phyloP scores from a whole-genome alignment of 2,888 invertebrate species.

The Nycteola revayana region DNA sequence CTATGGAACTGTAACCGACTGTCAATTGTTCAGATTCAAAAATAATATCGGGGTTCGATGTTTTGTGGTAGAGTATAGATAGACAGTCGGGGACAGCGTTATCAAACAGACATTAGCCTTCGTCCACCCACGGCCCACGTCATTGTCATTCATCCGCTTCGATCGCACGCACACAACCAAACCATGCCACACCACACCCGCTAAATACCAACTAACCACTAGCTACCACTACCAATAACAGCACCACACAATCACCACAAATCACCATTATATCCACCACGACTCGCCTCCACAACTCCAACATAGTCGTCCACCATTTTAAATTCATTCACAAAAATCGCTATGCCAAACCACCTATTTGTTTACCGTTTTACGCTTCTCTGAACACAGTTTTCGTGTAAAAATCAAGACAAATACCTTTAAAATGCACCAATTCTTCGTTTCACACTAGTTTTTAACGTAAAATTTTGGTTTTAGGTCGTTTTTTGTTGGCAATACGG shows the following conservation, averaged over 20 bases:
- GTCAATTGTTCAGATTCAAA: slow-evolving; percentile 52
- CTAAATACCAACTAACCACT: slow-evolving; percentile 14
- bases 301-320: slow-evolving; percentile 74
- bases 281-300: slow-evolving; percentile 52
- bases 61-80: slow-evolving; percentile 36
- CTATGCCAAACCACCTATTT: slow-evolving; percentile 64
- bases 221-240: slow-evolving; percentile 22
- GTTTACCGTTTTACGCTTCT: slow-evolving; percentile 70
- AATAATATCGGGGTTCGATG: slow-evolving; percentile 60
- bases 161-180: slow-evolving; percentile 70
- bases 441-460: slow-evolving; percentile 43
- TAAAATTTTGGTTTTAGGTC: slow-evolving; percentile 42
- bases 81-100: slow-evolving; percentile 47
- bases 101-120: slow-evolving; percentile 69
- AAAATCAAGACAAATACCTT: slow-evolving; percentile 33
- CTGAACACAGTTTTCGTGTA: slow-evolving; percentile 37
- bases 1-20: slow-evolving; percentile 18
- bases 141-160: slow-evolving; percentile 76
- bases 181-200: slow-evolving; percentile 48
- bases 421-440: slow-evolving; percentile 15
- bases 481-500: slow-evolving; percentile 64
- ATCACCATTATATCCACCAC: slow-evolving; percentile 46
- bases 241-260: slow-evolving; percentile 31
- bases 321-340: slow-evolving; percentile 81
- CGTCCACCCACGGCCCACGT: slow-evolving; percentile 62